Conservation (phyloP, 1,140 invertebrate genomes). For the Cephus cinctus region DNA sequence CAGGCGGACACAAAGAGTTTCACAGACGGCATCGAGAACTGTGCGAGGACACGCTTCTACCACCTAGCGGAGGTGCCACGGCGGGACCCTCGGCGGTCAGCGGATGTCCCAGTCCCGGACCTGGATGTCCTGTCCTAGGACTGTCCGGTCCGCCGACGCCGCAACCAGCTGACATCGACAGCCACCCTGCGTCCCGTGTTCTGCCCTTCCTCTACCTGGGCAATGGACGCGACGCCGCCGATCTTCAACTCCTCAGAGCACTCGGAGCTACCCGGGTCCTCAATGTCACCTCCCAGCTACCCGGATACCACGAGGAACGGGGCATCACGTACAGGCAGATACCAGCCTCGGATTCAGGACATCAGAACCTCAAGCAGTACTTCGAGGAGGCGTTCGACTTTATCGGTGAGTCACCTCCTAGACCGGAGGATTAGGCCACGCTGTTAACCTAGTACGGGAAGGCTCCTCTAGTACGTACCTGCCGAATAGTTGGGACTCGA, state of each 20-base stretch:
- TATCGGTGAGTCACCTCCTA: conserved; percentile 83
- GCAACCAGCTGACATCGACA: conserved; percentile 65
- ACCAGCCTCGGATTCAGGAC: conserved; percentile 80
- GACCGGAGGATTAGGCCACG: no score
- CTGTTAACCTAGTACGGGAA: no score
- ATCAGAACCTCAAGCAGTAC: conserved; percentile 90
- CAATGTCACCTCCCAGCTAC: conserved; percentile 80
- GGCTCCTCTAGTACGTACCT: no score
- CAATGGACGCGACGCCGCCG: conserved; percentile 80
- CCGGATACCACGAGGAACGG: conserved; percentile 67
- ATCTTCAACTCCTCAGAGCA: conserved; percentile 66
- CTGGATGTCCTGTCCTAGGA: conserved; percentile 37
- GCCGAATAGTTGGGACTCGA: no score
- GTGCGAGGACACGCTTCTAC: conserved; percentile 63
- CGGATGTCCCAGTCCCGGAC: conserved; percentile 38
- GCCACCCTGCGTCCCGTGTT: conserved; percentile 75
- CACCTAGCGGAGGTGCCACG: conserved; percentile 34
- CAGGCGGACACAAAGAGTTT: conserved; percentile 73
- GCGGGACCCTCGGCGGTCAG: conserved; percentile 24
- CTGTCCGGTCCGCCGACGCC: conserved; percentile 37
- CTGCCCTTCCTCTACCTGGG: conserved; percentile 87
- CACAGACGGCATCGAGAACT: conserved; percentile 64
- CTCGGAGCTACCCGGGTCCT: conserved; percentile 75
- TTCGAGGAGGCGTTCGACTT: conserved; percentile 89
- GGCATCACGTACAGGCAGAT: conserved; percentile 81